These are phyloP conservation scores for Cricetomys ansorgei DNA, from an alignment of 2,113 vertebrate species.

Conservation along the genomic window DNA sequence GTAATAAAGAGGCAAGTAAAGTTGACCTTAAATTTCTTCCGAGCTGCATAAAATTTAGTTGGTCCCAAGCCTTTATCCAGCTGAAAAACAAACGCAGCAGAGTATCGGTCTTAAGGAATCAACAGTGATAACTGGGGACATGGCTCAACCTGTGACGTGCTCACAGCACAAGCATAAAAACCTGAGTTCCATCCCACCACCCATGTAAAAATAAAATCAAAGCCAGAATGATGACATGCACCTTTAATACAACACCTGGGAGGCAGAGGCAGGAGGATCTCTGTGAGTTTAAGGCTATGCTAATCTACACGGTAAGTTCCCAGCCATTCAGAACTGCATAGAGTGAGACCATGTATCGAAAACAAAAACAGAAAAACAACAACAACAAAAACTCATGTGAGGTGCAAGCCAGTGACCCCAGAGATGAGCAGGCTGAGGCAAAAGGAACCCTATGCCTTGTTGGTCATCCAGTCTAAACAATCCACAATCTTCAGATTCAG, in stretches of 20 bases:
- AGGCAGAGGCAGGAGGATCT: neutral
- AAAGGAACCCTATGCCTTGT: neutral
- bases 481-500: neutral
- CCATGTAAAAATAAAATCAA: neutral
- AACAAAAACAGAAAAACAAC: neutral
- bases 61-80: neutral
- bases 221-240: neutral
- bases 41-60: neutral
- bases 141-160: neutral
- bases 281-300: neutral
- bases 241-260: neutral
- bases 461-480: neutral
- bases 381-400: neutral
- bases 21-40: neutral
- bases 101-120: neutral
- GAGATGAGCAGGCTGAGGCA: neutral
- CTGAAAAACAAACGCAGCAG: neutral
- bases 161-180: neutral
- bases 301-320: neutral
- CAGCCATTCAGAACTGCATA: neutral
- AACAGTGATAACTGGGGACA: neutral
- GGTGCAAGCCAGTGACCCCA: neutral
- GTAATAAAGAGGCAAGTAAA: neutral
- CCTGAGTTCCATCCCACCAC: neutral
- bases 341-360: neutral